A percentile compares a stretch with the other conserved stretches of the same genome.
Evolutionary conservation across 2,888 invertebrate genomes (phyloP).

Genomic region (Thyatira batis): DNA sequence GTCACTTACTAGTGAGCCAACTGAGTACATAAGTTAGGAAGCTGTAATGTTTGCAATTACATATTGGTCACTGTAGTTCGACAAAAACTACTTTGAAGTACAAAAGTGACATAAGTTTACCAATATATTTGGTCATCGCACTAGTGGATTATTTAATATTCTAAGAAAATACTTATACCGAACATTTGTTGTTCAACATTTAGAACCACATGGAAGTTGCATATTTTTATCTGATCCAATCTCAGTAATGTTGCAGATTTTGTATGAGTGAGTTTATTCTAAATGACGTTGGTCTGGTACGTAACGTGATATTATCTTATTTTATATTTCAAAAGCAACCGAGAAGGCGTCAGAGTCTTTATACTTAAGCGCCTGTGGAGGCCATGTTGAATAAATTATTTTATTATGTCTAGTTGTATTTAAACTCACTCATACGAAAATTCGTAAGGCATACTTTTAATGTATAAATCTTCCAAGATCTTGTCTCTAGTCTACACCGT

Average conservation of each 20-base stretch:
- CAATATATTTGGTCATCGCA: constrained; percentile 7
- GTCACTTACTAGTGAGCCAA: background rate
- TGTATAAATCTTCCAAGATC: constrained; percentile 7
- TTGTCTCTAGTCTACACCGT: constrained; percentile 33
- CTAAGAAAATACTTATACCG: constrained; percentile 5
- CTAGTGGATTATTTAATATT: constrained; percentile 2
- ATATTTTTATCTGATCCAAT: constrained; percentile 1
- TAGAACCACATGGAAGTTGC: constrained; percentile 2
- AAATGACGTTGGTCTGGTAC: background rate
- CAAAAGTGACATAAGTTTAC: constrained; percentile 29
- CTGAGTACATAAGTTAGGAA: background rate
- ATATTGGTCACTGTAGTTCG: constrained; percentile 16
- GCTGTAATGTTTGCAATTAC: background rate
- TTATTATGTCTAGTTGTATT: background rate
- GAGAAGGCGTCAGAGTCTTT: too few species aligned
- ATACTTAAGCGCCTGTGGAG: too few species aligned
- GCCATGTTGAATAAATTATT: too few species aligned
- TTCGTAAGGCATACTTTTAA: constrained; percentile 46
- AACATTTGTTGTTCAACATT: constrained; percentile 4
- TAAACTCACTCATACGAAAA: constrained; percentile 15
- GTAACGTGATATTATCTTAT: background rate
- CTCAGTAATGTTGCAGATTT: constrained; percentile 5
- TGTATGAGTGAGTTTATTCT: constrained; percentile 28
- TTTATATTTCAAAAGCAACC: too few species aligned
- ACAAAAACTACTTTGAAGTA: constrained; percentile 23